Evolutionary conservation across 2,888 invertebrate species (phyloP).

Genomic region (Andrena dorsata): DNA sequence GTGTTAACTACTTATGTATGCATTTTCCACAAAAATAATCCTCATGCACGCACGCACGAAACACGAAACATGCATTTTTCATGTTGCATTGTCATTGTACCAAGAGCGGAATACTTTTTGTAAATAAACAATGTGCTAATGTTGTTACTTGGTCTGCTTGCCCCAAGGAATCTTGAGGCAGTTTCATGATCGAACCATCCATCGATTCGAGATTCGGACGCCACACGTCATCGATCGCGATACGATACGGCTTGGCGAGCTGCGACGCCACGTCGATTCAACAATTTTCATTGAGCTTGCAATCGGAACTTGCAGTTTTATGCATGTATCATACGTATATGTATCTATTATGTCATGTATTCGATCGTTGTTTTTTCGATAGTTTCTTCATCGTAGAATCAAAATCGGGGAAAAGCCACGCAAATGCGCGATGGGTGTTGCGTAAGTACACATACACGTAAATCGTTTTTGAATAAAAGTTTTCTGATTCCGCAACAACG

Average conservation of each 20-base stretch:
- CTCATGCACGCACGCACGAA: slow-evolving; percentile 55
- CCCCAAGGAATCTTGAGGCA: slow-evolving; percentile 17
- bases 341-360: too few species aligned
- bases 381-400: neutral
- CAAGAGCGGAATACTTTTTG: slow-evolving; percentile 65
- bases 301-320: too few species aligned
- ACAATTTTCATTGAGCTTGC: too few species aligned
- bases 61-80: slow-evolving; percentile 57
- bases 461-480: neutral
- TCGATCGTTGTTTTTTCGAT: neutral
- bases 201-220: neutral
- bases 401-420: neutral
- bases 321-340: neutral
- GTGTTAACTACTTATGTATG: slow-evolving; percentile 51
- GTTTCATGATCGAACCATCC: neutral
- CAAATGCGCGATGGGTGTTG: neutral
- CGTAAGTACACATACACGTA: neutral
- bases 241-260: neutral
- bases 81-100: slow-evolving; percentile 73
- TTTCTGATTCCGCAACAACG: too few species aligned
- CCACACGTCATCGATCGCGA: neutral
- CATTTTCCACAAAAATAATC: slow-evolving; percentile 64
- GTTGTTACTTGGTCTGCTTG: slow-evolving; percentile 59
- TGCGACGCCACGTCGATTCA: too few species aligned
- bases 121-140: slow-evolving; percentile 77